Base-by-base conservation (phyloP, 2,888 invertebrate genomes). In the Bibio marci region DNA sequence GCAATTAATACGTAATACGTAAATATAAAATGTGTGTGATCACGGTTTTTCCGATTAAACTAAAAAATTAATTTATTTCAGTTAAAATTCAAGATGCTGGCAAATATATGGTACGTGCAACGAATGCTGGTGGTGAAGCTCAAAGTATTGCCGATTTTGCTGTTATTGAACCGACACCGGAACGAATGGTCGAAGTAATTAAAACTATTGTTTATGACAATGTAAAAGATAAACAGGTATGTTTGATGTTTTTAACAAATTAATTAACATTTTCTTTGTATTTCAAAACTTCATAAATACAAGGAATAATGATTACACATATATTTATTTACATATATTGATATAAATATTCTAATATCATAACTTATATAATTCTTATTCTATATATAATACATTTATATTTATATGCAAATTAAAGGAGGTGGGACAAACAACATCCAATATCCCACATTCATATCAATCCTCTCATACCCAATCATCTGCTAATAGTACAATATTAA, bases 81-180 rank as follows among this genome's bases (percentile, higher is more conserved):
- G 76, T 69, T 45, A 66, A 69, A 48, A 62, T 67, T 22, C 59
- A 69, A 44, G 80, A 88, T 57, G 72, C 74, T 40, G 86, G 85
- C 37, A 76, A 80, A 50, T 82, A 78, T 50, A 79, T 76, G 71
- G 79, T 79, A 12, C 67, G 69, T 46, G 82, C 81, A 10, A 69
- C 69, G 1, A 83, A 83, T 54, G 67, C 73, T 37, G 80, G 77
- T 14, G 82, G 82, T n/a, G 80, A 81, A 60, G 80, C 81, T n/a
- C 74, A 77, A 55, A 80, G 80, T 57, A 77, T 78, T 45, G 82
- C 82, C 8, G 81, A 82, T 52, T 75, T 83, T 47, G 73, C 76
- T 41, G 77, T 83, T 27, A 67, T 75, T 45, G 78, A 78, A 50
- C 73, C 75, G 37, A 71, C 74, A 5, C 75, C 74, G 1, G 74